Evolutionary conservation across 1,140 invertebrate species (phyloP), one percentile per base, ranked within the genome.

Genomic region (Asbolus verrucosus): DNA sequence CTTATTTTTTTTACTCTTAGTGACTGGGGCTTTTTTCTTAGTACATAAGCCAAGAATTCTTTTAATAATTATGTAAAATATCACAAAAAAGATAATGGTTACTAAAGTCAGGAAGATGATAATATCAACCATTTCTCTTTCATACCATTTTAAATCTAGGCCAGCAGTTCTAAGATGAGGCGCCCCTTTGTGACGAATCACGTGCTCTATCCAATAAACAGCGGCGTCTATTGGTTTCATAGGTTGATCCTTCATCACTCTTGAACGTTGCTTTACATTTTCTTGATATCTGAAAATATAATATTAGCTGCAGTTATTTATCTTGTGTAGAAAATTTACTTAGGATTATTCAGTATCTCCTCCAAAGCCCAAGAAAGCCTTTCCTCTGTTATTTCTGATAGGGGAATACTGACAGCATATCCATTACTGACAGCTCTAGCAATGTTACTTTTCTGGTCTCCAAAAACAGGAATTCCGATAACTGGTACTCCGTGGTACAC

Each of bases 401-500:
- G 74, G n/a, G 75, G 27, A 1, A 84, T 18, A 16, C 66, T 67
- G 8, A 78, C 31, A 6, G 75, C 83, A 41, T 81, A 74, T 3
- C 81, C 82, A 38, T 78, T 73, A 11, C 70, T 72, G 9, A 76
- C 80, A 16, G 82, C 78, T 21, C 78, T 65, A 6, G 79, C 73
- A 0, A 81, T 74, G 71, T 86, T 87, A 13, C 78, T 75, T 31
- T 75, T 75, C 73, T 87, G 86, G 71, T 88, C 87, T 1, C 70
- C 81, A 70, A 84, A 83, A 1, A 87, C 70, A 2, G 86, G 86
- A 11, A 87, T 78, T 8, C 79, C 82, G 1, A 88, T 24, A 14
- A 87, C 74, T 9, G 86, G 86, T 1, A 84, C 81, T 1, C 82
- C 84, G 71, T 82, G 78, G 67, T 83, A 83, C n/a, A 85, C 74